phyloP scores from a whole-genome alignment of 2,797 vertebrate species.

The Phoebastria nigripes region DNA sequence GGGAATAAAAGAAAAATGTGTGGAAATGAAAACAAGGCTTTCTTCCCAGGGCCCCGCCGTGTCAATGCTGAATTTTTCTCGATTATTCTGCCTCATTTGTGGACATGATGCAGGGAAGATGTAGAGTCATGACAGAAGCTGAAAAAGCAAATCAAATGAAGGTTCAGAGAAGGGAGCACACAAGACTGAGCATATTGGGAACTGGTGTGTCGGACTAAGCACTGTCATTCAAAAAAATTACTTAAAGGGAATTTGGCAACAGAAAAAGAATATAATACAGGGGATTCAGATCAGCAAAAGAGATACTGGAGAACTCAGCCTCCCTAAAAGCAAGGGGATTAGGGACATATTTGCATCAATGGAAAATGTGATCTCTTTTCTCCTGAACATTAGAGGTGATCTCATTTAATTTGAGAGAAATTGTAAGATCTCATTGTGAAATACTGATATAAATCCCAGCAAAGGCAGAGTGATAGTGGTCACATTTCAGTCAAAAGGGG shows the following conservation, averaged over 20 bases:
- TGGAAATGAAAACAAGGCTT: conserved; percentile 15
- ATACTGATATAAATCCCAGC: neutral
- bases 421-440: neutral
- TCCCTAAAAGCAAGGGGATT: neutral
- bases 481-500: neutral
- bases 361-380: neutral
- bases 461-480: neutral
- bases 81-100: neutral
- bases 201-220: neutral
- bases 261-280: neutral
- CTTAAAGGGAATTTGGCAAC: neutral
- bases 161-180: neutral
- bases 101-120: neutral
- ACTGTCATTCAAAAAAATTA: neutral
- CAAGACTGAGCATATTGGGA: neutral
- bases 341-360: neutral
- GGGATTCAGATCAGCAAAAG: neutral
- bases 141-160: neutral
- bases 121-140: neutral
- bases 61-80: neutral
- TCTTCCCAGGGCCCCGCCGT: neutral
- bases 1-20: neutral
- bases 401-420: neutral
- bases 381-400: neutral
- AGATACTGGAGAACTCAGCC: neutral